Percentiles rank a stretch among this genome's conserved stretches.
Conservation (phyloP, 2,888 invertebrate species). For the Apamea sordens region DNA sequence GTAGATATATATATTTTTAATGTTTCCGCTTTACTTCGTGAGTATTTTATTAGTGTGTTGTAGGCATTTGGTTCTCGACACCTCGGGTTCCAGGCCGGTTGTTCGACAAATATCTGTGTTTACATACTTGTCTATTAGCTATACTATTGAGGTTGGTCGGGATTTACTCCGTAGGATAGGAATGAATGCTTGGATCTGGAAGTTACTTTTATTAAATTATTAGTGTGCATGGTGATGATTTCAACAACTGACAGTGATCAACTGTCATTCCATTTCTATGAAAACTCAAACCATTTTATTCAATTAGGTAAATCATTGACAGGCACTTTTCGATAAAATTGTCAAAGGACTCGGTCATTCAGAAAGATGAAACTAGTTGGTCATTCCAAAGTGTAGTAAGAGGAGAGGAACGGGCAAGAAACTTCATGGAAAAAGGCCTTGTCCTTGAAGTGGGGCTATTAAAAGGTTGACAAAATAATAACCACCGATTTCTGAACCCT, state of each 20-base stretch:
- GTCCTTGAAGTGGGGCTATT: background rate
- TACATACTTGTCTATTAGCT: conserved; percentile 28
- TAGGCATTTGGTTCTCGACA: conserved; percentile 38
- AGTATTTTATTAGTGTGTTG: conserved; percentile 67
- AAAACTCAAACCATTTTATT: background rate
- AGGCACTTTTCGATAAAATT: background rate
- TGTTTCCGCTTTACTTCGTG: conserved; percentile 69
- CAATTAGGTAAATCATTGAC: background rate
- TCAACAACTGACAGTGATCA: background rate
- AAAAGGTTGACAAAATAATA: background rate
- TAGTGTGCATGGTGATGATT: background rate
- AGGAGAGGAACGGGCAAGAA: background rate
- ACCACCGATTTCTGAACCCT: background rate
- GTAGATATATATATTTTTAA: conserved; percentile 64
- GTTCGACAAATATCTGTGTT: conserved; percentile 52
- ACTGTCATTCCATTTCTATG: background rate
- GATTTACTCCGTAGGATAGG: background rate
- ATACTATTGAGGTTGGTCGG: conserved; percentile 13
- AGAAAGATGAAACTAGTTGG: background rate
- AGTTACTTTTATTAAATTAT: background rate
- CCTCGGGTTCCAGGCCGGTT: conserved; percentile 42
- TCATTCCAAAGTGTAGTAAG: background rate
- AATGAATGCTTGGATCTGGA: conserved; percentile 1
- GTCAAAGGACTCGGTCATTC: background rate
- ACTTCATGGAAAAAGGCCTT: background rate